Evolutionary conservation across 2,113 vertebrate species (phyloP), one percentile per base, ranked within the genome.

Genomic region (Apteryx mantelli): DNA sequence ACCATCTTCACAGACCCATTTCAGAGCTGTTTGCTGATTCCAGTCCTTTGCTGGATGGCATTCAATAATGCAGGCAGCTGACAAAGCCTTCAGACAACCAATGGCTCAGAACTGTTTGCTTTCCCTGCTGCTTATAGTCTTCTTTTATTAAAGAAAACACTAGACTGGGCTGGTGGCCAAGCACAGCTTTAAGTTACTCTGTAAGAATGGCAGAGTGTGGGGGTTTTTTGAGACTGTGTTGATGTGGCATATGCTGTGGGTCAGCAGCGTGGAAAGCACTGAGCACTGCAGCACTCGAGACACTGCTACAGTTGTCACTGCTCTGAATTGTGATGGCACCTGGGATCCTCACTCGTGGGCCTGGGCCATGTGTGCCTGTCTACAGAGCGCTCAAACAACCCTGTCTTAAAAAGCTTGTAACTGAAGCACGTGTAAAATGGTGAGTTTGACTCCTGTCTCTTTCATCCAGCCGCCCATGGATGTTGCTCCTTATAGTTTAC

Each of bases 31-130:
- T 58, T 38, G 26, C 36, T 63, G 88, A 17, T 30, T 52, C 52
- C 34, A 5, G 8, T 12, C 42, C 40, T 22, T 4, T 52, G 26
- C 5, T 61, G 68, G 70, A 32, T 53, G 21, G 55, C 36, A 6
- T 44, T 44, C 13, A 4, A 17, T 69, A 32, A 20, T 24, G 12
- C 61, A 42, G 40, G 70, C 24, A 65, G 63, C 48, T 3, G 4
- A 28, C 1, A 0, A 88, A 64, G 71, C 63, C 26, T 21, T n/a
- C 44, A 48, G 14, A 13, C 7, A 69, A 38, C 30, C 1, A 3
- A 22, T 2, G 7, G 64, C 53, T 53, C 73, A 5, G 24, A 32
- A 13, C 46, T 56, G 24, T 40, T 91, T 74, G 56, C 42, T 8
- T 40, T 90, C 61, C 86, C 58, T 61, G 32, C 65, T 77, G 74